Evolutionary conservation across 2,113 vertebrate genomes (phyloP).

Genomic region (Percopsis transmontana): DNA sequence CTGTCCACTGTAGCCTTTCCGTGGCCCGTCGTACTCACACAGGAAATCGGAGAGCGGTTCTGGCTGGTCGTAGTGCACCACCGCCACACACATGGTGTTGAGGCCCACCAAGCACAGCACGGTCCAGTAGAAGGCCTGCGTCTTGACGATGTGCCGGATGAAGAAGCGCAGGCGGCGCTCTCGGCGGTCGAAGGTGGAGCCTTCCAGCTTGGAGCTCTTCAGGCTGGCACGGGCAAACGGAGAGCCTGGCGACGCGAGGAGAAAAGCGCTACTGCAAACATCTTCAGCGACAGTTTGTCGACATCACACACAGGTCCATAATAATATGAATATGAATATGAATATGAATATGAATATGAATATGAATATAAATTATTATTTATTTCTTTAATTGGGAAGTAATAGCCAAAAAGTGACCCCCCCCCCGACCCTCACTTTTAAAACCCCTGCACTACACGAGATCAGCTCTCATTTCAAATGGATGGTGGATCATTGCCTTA

Average conservation of each 20-base stretch:
- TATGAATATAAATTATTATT: no score
- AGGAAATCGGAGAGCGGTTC: constrained; percentile 92
- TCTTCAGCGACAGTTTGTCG: no score
- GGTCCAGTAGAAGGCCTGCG: constrained; percentile 94
- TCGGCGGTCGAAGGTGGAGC: constrained; percentile 86
- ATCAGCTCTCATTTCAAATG: no score
- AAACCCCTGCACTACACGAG: no score
- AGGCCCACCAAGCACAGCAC: constrained; percentile 93
- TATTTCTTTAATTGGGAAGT: no score
- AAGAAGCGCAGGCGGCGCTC: constrained; percentile 91
- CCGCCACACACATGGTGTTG: constrained; percentile 94
- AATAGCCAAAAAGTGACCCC: no score
- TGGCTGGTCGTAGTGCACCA: constrained; percentile 92
- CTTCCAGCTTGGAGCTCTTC: constrained; percentile 94
- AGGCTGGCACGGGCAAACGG: constrained; percentile 93
- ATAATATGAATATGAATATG: no score
- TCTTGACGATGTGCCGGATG: constrained; percentile 89
- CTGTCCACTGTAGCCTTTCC: background rate
- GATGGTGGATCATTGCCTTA: no score
- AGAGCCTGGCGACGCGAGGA: constrained; percentile 78
- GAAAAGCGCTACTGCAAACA: no score
- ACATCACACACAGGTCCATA: no score
- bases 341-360: no score
- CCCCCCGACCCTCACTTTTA: no score
- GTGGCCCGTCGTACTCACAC: constrained; percentile 77